Base-by-base conservation (phyloP, 1,140 invertebrate species). In the Drosophila burlai region DNA sequence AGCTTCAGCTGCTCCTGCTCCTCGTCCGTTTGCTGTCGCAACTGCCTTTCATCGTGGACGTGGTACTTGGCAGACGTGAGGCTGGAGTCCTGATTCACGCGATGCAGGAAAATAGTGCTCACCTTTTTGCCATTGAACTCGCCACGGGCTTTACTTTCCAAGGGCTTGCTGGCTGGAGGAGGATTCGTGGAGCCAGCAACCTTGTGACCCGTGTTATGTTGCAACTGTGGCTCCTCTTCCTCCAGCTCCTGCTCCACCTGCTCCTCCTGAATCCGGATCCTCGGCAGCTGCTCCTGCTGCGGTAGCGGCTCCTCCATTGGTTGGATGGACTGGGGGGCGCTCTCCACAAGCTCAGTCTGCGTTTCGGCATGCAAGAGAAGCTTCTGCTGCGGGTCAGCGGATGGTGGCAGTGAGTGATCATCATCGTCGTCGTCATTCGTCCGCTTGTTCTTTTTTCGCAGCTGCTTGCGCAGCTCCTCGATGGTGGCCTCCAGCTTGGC, bases 121-220 rank as follows among this genome's bases (percentile, higher is more conserved):
- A 89, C 77, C 43, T 91, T 91, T 52, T 91, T 83, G 11, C 87
- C 83, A 59, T 83, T 91, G 9, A 83, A 91, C 26, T 81, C 80
- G 2, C 69, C 80, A 6, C 73, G 72, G 11, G 24, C 46, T 50
- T 80, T 85, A 34, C 58, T 81, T 18, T 69, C 66, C 1, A 63
- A 24, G n/a, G 50, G 67, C 29, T 66, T 63, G n/a, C 6, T 45
- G 46, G 38, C 45, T 16, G 46, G 21, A 15, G 66, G 24, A 42
- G 9, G 13, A 68, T 52, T 34, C 9, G 73, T 60, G 18, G 64
- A 45, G 7, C 45, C 59, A 0, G 72, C 40, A 38, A 38, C 11
- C 66, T 61, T 49, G 45, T 73, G 6, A 62, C 64, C 66, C 16
- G 43, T 4, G 10, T 42, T 49, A 1, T 45, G 58, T 4, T 16